Evolutionary conservation across 2,797 vertebrate species (phyloP).

Genomic region (Protonibea diacanthus): DNA sequence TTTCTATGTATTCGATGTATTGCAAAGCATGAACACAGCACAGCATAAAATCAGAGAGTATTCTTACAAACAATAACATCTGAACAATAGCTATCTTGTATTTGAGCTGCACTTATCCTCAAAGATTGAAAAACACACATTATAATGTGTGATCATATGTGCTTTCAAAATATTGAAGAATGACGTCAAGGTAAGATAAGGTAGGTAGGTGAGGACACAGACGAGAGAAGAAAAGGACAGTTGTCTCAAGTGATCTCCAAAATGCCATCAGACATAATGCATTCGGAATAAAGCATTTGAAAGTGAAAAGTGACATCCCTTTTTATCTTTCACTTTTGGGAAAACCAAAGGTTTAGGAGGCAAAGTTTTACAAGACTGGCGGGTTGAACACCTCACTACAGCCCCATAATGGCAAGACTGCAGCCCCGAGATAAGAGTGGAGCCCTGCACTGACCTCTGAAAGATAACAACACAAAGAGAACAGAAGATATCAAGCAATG

Average conservation of each 20-base stretch:
- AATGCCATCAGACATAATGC: constrained; percentile 43
- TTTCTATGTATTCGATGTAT: too few species aligned
- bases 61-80: too few species aligned
- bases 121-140: background rate
- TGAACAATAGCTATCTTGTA: too few species aligned
- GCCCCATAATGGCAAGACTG: background rate
- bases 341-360: constrained; percentile 17
- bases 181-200: background rate
- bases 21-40: too few species aligned
- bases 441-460: constrained; percentile 17
- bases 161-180: background rate
- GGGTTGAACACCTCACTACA: background rate
- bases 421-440: constrained; percentile 3
- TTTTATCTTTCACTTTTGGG: constrained; percentile 18
- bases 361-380: background rate
- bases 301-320: background rate
- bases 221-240: constrained; percentile 3
- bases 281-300: constrained; percentile 19
- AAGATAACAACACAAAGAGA: constrained; percentile 30
- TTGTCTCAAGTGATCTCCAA: constrained; percentile 19
- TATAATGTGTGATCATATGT: background rate
- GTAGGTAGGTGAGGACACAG: background rate
- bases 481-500: constrained; percentile 3
- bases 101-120: background rate
- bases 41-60: background rate